Base-by-base conservation (phyloP, 2,797 vertebrate genomes). In the Xenentodon cancila region DNA sequence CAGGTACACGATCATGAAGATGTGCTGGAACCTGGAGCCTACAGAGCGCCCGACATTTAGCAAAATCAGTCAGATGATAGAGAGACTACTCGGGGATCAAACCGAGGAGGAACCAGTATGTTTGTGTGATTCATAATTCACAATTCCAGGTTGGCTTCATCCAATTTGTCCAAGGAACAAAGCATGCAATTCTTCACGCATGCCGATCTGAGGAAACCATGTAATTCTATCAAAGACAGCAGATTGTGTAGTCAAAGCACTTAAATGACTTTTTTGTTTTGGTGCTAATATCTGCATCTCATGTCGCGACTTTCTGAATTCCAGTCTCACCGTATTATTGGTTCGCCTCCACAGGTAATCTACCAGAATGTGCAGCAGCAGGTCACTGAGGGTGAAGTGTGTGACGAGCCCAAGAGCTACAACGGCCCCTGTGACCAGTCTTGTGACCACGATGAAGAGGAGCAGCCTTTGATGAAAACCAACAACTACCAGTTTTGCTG, bases 401-500 rank as follows among this genome's bases (percentile, higher is more conserved):
- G 94, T 0, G 93, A 91, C 5, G 59, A 81, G 71, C 55, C 84
- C 46, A 91, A 87, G 79, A 74, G 67, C 77, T 83, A 75, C 7
- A 77, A 94, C 9, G 90, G 92, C 49, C 89, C 93, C 0, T 93
- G 88, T n/a, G 94, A 95, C 77, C 93, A 85, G 84, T 94, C 94
- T 89, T 97, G 94, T 6, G 96, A 97, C 75, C 92, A 93, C 57
- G 93, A 91, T 65, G 95, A 95, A 59, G 89, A 89, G 0, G 89
- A 92, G 71, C 93, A 96, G 83, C 94, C 93, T 11, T 92, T 97
- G 80, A 93, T 96, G 88, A 97, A 96, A 78, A 91, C 95, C 81
- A 99, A 98, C 88, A 97, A 97, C 91, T 99, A 98, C 53, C 96
- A 98, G 94, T 97, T 98, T 88, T 96, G 95, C 82, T 99, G 91